Evolutionary conservation across 2,797 vertebrate genomes (phyloP).

Genomic region (Cottoperca gobio): DNA sequence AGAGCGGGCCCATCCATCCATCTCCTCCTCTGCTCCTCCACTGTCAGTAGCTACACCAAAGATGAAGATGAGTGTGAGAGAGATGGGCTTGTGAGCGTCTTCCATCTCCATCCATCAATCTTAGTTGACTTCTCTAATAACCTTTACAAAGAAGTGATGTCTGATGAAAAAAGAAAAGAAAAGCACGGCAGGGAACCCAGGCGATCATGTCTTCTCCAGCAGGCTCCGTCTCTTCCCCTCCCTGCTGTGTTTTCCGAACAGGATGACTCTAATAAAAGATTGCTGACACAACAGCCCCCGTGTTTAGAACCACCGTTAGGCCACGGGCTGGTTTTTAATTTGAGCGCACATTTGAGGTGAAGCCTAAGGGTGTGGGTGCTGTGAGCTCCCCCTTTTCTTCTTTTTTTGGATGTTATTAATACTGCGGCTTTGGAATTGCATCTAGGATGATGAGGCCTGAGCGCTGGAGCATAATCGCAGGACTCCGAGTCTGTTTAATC

Average conservation of each 20-base stretch:
- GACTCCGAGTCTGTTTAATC: conserved; percentile 49
- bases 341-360: conserved; percentile 67
- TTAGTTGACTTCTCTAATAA: conserved; percentile 70
- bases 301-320: conserved; percentile 64
- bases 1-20: conserved; percentile 70
- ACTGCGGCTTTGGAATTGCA: conserved; percentile 45
- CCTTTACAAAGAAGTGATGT: conserved; percentile 69
- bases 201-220: conserved; percentile 32
- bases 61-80: conserved; percentile 77
- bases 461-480: conserved; percentile 48
- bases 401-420: conserved; percentile 70
- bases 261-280: conserved; percentile 77
- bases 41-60: conserved; percentile 62
- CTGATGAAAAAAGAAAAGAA: conserved; percentile 48
- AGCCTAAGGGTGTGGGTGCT: conserved; percentile 70
- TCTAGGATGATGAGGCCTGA: conserved; percentile 55
- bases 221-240: conserved; percentile 24
- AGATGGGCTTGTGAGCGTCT: conserved; percentile 68
- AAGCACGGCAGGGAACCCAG: conserved; percentile 45
- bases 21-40: conserved; percentile 51
- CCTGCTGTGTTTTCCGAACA: conserved; percentile 67
- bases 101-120: conserved; percentile 76
- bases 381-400: conserved; percentile 58
- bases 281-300: conserved; percentile 79
- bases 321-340: conserved; percentile 80